A percentile compares a stretch with the other conserved stretches of the same genome.
These are phyloP conservation scores for Podocnemis expansa DNA, from an alignment of 2,113 vertebrate genomes.

Conservation along the genomic window DNA sequence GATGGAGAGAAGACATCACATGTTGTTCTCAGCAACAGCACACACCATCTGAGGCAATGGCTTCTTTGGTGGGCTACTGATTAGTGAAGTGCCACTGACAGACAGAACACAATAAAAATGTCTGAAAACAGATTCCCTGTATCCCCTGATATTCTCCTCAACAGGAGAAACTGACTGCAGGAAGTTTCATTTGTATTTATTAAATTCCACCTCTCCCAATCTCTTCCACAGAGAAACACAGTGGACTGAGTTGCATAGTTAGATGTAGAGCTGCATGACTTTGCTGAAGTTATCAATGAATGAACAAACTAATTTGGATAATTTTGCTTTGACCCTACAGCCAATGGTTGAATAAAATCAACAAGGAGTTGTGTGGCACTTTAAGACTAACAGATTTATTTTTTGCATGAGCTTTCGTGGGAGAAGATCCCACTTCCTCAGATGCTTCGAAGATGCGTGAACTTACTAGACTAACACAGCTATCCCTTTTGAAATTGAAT, in stretches of 20 bases:
- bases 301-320: neutral
- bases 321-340: neutral
- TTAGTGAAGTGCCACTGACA: slow-evolving; percentile 19
- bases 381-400: too few species aligned
- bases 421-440: too few species aligned
- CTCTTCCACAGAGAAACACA: neutral
- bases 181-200: neutral
- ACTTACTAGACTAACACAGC: too few species aligned
- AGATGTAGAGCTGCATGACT: neutral
- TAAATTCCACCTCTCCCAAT: rapidly evolving
- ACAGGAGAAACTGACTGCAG: neutral
- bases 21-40: neutral
- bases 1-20: rapidly evolving
- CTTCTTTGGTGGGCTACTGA: neutral
- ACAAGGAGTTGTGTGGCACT: too few species aligned
- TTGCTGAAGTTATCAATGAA: neutral
- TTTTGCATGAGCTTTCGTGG: too few species aligned
- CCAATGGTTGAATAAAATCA: neutral
- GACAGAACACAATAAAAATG: neutral
- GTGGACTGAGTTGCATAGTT: neutral
- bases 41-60: neutral
- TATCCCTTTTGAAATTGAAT: too few species aligned
- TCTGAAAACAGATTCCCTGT: neutral
- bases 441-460: too few species aligned
- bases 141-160: neutral